These are phyloP conservation scores for Allolobophora icterica DNA, from an alignment of 2,888 invertebrate genomes.

Conservation along the genomic window DNA sequence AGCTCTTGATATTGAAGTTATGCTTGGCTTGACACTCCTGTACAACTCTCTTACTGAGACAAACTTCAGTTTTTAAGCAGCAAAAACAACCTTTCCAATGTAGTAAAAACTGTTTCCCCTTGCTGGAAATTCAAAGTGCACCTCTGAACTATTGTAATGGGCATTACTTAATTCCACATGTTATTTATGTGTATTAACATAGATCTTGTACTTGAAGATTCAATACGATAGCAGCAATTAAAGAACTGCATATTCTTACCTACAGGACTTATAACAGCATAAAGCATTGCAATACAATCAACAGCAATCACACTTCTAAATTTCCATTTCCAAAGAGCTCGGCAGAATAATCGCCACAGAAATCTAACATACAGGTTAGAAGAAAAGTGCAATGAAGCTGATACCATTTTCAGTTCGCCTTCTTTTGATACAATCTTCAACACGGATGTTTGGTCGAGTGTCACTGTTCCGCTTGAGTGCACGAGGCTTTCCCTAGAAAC, in stretches of 20 bases:
- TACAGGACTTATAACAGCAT: background rate
- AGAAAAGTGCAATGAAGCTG: background rate
- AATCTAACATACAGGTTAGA: background rate
- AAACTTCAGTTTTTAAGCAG: background rate
- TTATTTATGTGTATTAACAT: background rate
- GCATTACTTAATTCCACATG: background rate
- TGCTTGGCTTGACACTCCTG: background rate
- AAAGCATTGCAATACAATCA: background rate
- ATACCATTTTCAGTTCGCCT: slow-evolving; percentile 21
- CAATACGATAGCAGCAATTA: background rate
- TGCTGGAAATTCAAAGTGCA: background rate
- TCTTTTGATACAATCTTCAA: background rate
- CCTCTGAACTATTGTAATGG: background rate
- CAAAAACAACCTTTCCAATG: no score
- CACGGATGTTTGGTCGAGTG: background rate
- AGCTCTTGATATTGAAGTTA: no score
- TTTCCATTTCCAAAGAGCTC: background rate
- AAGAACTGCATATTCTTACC: background rate
- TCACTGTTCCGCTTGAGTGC: background rate
- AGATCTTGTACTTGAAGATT: background rate
- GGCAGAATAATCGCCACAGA: no score
- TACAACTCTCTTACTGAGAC: background rate
- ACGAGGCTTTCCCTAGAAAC: slow-evolving; percentile 24
- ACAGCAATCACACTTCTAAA: background rate
- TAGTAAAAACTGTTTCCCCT: background rate